phyloP scores from a whole-genome alignment of 1,140 invertebrate species.

The Sitodiplosis mosellana region DNA sequence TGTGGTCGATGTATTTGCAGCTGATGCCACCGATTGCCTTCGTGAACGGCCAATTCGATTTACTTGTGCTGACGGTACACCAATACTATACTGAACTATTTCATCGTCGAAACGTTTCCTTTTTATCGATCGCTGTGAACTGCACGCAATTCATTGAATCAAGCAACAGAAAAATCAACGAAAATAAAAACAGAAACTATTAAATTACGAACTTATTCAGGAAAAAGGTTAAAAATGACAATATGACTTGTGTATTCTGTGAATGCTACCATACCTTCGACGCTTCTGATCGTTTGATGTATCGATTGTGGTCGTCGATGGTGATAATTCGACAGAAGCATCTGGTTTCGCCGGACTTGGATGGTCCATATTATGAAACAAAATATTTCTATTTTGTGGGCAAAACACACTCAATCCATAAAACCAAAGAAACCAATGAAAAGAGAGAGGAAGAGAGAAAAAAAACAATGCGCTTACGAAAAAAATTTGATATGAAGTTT shows the following conservation, averaged over 20 bases:
- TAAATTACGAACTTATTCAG: background rate
- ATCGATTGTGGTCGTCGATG: background rate
- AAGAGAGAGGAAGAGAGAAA: too few relatives aligned
- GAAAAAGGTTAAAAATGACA: background rate
- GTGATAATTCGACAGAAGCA: background rate
- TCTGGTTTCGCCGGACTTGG: background rate
- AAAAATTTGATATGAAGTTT: too few relatives aligned
- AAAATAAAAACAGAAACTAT: background rate
- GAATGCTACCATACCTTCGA: background rate
- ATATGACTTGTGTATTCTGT: background rate
- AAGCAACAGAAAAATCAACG: background rate
- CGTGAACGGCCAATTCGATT: constrained; percentile 27
- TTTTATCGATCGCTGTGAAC: constrained; percentile 85
- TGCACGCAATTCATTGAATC: constrained; percentile 18
- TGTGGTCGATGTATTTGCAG: constrained; percentile 15
- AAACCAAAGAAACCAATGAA: too few relatives aligned
- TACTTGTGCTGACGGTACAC: constrained; percentile 36
- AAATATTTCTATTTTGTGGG: too few relatives aligned
- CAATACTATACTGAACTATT: constrained; percentile 71
- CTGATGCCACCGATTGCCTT: constrained; percentile 33
- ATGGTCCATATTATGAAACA: background rate
- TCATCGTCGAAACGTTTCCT: constrained; percentile 94
- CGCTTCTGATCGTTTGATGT: background rate
- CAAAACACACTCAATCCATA: too few relatives aligned
- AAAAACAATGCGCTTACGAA: too few relatives aligned